phyloP scores from a whole-genome alignment of 2,888 invertebrate genomes.

The Antheraea yamamai region DNA sequence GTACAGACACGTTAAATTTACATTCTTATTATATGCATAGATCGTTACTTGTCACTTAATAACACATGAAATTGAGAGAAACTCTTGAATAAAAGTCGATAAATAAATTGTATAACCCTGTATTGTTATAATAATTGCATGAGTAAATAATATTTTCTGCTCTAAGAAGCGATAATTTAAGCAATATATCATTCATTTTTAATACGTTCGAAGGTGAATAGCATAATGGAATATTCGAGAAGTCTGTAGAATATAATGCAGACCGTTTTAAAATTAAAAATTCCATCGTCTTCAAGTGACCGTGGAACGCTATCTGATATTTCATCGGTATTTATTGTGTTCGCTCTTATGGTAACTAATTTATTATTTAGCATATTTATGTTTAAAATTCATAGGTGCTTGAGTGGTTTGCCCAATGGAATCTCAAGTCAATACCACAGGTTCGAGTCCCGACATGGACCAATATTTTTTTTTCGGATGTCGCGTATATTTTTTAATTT shows the following conservation, averaged over 20 bases:
- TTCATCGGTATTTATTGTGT: neutral
- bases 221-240: slow-evolving; percentile 3
- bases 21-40: too few relatives aligned
- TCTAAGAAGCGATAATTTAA: neutral
- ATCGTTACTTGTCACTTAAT: too few relatives aligned
- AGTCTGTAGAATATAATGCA: neutral
- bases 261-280: slow-evolving; percentile 15
- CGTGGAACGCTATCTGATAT: slow-evolving; percentile 7
- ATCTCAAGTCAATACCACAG: too few relatives aligned
- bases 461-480: too few relatives aligned
- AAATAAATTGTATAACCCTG: neutral
- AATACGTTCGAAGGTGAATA: neutral
- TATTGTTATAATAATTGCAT: neutral
- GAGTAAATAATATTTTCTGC: neutral
- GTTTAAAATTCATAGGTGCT: neutral
- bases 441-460: too few relatives aligned
- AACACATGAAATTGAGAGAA: too few relatives aligned
- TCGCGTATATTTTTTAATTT: too few relatives aligned
- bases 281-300: slow-evolving; percentile 14
- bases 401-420: too few relatives aligned
- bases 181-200: neutral
- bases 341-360: neutral
- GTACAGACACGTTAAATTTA: too few relatives aligned
- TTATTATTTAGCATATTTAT: neutral
- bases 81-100: too few relatives aligned